Evolutionary conservation across 2,888 invertebrate genomes (phyloP).

Genomic region (Lutraria lutraria): DNA sequence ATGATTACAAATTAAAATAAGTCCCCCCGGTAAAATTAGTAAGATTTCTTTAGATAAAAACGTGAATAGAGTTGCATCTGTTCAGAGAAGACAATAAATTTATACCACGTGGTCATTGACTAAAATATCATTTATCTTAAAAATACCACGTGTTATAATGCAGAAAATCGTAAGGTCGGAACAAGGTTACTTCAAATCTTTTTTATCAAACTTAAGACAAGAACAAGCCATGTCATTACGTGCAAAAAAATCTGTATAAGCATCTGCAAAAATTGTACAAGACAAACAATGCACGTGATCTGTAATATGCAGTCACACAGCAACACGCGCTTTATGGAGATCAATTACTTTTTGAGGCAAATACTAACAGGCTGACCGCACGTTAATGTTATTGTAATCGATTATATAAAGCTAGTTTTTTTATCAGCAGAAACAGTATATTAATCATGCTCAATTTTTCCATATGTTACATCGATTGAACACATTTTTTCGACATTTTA

Average conservation of each 20-base stretch:
- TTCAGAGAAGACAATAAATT: background rate
- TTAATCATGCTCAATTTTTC: background rate
- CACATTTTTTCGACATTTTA: background rate
- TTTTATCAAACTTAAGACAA: conserved; percentile 4
- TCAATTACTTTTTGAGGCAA: conserved; percentile 17
- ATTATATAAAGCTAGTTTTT: background rate
- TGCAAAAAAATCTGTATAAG: conserved; percentile 5
- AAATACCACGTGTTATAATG: conserved; percentile 8
- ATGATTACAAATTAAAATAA: background rate
- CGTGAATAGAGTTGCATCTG: conserved; percentile 11
- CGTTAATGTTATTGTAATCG: conserved; percentile 7
- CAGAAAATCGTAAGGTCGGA: conserved; percentile 10
- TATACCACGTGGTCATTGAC: conserved; percentile 6
- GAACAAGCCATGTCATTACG: background rate
- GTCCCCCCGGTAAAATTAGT: background rate
- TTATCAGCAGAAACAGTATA: background rate
- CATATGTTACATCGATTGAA: conserved; percentile 10
- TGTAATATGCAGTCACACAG: background rate
- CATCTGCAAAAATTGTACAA: conserved; percentile 22
- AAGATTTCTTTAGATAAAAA: background rate
- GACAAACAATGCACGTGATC: conserved; percentile 10
- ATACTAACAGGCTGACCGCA: conserved; percentile 16
- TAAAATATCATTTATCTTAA: background rate
- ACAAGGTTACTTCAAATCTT: background rate
- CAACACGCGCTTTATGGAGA: background rate